Base-by-base conservation (phyloP, 2,888 invertebrate species). In the Lathronympha strigana region DNA sequence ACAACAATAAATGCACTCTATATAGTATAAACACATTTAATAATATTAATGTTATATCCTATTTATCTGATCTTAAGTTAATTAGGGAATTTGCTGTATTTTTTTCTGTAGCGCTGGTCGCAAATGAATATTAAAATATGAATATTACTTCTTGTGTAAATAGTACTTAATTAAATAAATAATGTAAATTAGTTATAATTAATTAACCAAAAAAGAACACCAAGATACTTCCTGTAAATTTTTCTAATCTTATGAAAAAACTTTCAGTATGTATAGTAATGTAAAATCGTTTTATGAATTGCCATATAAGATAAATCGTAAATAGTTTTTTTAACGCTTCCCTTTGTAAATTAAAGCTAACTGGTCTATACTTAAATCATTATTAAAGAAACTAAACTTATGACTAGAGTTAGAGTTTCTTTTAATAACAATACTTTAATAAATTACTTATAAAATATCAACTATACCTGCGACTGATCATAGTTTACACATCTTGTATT, bases 391-490 rank as follows among this genome's bases (percentile, higher is more conserved):
- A 73, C 67, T 67, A 74, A 72, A 76, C 74, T 76, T 75, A 76
- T 77, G 73, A 77, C 70, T 76, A 78, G 74, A 40, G 38, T 70
- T 69, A 70, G 69, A 73, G 68, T 72, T 69, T 67, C 62, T 68
- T 72, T 70, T 61, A 66, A 66, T 31, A 58, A 66, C 57, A 51
- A 38, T 58, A 68, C 67, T 63, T 66, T 60, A 53, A 67, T 68
- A 70, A 68, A 63, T 71, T 77, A 72, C 62, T 71, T 72, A 71
- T 55, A 68, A 67, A 72, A 76, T 78, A 79, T 77, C 72, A 77
- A 77, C 75, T 82, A 74, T 78, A 84, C 79, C 86, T 89, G 83
- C 79, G 91, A 91, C 91, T 90, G 90, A 90, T 78, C 76, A 84
- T 88, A 88, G 83, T 76, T 84, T 79, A 77, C 79, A 82, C 51